phyloP scores from a whole-genome alignment of 2,113 vertebrate genomes.

The Grammomys surdaster region DNA sequence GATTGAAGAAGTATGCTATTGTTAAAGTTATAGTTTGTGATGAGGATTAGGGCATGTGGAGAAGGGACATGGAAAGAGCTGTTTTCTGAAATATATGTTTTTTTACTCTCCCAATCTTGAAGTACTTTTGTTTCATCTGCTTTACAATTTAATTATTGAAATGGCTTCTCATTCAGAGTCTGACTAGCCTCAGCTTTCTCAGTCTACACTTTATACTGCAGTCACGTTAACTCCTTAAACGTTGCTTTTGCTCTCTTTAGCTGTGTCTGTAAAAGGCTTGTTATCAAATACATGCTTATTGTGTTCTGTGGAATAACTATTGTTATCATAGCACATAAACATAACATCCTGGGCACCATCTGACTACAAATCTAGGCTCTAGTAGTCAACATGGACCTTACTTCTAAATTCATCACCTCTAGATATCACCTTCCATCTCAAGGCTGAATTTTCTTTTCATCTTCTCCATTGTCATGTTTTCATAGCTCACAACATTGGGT shows the following conservation, averaged over 20 bases:
- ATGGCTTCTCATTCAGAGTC: slow-evolving; percentile 4
- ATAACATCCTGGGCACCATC: background rate
- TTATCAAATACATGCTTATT: background rate
- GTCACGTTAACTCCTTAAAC: slow-evolving; percentile 38
- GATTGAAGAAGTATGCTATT: background rate
- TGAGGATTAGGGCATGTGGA: background rate
- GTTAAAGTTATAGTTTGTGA: background rate
- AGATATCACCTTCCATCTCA: background rate
- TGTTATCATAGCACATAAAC: slow-evolving; percentile 24
- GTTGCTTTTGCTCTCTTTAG: slow-evolving; percentile 31
- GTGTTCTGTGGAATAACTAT: background rate
- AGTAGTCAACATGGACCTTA: background rate
- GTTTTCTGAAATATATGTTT: background rate
- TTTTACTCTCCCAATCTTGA: background rate
- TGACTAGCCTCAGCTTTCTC: background rate
- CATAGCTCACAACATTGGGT: background rate
- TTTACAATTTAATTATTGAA: background rate
- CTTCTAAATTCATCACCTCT: slow-evolving; percentile 39
- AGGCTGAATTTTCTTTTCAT: background rate
- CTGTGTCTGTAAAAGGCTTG: slow-evolving; percentile 23
- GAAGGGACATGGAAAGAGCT: background rate
- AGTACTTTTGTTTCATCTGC: background rate
- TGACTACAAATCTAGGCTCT: slow-evolving; percentile 14
- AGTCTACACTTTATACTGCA: background rate
- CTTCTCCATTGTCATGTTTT: background rate